A percentile compares a stretch with the other conserved stretches of the same genome.
phyloP scores from a whole-genome alignment of 1,140 invertebrate species.

The Drosophila pachea region DNA sequence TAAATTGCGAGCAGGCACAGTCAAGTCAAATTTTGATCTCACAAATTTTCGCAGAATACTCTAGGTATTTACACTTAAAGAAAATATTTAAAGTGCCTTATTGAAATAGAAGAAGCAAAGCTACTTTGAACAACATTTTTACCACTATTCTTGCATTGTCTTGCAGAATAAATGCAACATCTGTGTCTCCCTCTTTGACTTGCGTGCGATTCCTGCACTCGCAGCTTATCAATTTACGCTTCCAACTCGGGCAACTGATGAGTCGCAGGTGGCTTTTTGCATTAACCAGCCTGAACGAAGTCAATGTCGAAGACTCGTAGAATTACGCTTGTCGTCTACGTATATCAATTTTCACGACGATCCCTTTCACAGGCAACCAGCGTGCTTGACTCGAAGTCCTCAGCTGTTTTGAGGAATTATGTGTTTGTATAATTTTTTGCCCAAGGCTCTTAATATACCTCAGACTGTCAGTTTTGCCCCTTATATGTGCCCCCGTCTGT shows the following conservation, averaged over 20 bases:
- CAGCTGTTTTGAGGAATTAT: constrained; percentile 58
- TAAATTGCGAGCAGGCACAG: constrained; percentile 70
- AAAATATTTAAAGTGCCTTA: neutral
- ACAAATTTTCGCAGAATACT: constrained; percentile 46
- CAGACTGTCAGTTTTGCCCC: constrained; percentile 4
- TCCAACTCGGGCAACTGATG: constrained; percentile 30
- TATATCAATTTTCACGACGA: constrained; percentile 62
- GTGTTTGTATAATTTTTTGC: constrained; percentile 55
- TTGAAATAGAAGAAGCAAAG: neutral
- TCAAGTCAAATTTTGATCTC: too few species aligned
- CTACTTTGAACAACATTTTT: too few species aligned
- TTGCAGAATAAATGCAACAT: too few species aligned
- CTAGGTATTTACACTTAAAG: neutral
- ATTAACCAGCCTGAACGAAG: constrained; percentile 12
- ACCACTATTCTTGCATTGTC: too few species aligned
- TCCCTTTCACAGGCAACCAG: constrained; percentile 7
- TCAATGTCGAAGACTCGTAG: constrained; percentile 2
- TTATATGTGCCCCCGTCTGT: constrained; percentile 3
- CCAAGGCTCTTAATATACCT: constrained; percentile 47
- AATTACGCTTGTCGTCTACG: constrained; percentile 33
- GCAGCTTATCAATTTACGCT: constrained; percentile 75
- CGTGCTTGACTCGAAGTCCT: constrained; percentile 9
- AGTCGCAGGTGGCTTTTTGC: constrained; percentile 48
- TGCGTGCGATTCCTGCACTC: constrained; percentile 12
- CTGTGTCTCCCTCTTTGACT: neutral